Percentiles rank a stretch among this genome's conserved stretches.
Evolutionary conservation across 2,113 vertebrate species (phyloP).

Genomic region (Smithornis capensis): DNA sequence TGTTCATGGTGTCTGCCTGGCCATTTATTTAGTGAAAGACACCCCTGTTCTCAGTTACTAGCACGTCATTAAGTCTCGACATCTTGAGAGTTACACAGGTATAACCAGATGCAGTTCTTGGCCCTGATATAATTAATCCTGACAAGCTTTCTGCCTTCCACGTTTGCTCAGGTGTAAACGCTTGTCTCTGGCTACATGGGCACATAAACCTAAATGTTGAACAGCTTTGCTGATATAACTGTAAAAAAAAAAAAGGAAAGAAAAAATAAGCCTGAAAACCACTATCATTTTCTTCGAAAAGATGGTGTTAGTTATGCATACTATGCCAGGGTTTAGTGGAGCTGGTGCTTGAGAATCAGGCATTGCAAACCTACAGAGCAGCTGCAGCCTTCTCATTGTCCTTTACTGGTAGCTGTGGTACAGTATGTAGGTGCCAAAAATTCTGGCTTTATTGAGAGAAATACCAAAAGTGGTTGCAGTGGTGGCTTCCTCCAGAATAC

Average conservation of each 20-base stretch:
- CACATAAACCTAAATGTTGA: neutral
- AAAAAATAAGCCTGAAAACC: neutral
- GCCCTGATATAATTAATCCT: slow-evolving; percentile 21
- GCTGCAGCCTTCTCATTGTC: fast-evolving
- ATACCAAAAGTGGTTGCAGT: neutral
- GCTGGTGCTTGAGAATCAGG: neutral
- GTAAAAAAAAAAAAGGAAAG: neutral
- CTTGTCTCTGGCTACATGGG: neutral
- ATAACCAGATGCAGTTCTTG: slow-evolving; percentile 41
- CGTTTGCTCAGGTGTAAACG: slow-evolving; percentile 11
- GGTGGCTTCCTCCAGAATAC: neutral
- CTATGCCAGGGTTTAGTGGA: neutral
- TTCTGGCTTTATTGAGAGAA: neutral
- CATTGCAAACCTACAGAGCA: neutral
- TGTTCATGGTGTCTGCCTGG: slow-evolving; percentile 2
- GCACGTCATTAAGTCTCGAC: neutral
- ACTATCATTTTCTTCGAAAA: neutral
- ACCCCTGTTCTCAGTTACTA: slow-evolving; percentile 47
- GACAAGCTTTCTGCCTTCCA: slow-evolving; percentile 28
- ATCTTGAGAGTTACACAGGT: slow-evolving; percentile 22
- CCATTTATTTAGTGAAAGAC: slow-evolving; percentile 30
- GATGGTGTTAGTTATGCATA: neutral
- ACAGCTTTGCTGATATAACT: neutral
- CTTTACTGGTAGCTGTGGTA: neutral
- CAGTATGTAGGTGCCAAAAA: neutral